Conservation (phyloP, 2,113 vertebrate genomes). For the Chamaetylas fuelleborni region DNA sequence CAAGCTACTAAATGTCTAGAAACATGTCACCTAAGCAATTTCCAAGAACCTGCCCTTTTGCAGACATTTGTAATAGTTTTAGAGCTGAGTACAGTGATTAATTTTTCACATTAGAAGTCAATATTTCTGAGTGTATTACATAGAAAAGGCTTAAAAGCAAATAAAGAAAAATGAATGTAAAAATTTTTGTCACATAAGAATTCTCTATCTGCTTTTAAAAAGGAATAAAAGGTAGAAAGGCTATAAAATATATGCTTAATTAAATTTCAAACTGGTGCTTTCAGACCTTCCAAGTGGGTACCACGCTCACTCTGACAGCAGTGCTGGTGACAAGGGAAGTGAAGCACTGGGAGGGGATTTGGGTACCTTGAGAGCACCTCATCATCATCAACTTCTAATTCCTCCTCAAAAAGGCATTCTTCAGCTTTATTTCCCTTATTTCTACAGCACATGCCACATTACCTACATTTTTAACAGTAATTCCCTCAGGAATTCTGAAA, state of each 20-base stretch:
- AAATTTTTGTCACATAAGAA: background rate
- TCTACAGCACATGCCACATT: background rate
- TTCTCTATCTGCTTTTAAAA: background rate
- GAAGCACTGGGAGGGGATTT: background rate
- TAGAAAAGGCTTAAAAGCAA: background rate
- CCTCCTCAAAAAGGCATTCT: background rate
- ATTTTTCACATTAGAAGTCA: background rate
- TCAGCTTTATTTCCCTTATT: background rate
- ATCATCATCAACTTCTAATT: background rate
- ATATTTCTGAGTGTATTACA: background rate
- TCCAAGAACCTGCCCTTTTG: background rate
- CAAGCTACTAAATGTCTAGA: background rate
- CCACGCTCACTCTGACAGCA: rapidly evolving
- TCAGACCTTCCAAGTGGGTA: background rate
- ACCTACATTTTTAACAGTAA: background rate
- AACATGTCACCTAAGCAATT: background rate
- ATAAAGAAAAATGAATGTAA: background rate
- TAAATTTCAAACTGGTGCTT: background rate
- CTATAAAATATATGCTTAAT: background rate
- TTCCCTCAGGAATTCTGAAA: background rate
- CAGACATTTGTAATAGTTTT: background rate
- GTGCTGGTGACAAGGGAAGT: background rate
- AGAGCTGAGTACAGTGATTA: background rate
- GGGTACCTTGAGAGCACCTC: background rate
- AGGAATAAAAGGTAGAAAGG: background rate